Conservation (phyloP, 2,797 vertebrate genomes). For the Pseudocheirus occidentalis region DNA sequence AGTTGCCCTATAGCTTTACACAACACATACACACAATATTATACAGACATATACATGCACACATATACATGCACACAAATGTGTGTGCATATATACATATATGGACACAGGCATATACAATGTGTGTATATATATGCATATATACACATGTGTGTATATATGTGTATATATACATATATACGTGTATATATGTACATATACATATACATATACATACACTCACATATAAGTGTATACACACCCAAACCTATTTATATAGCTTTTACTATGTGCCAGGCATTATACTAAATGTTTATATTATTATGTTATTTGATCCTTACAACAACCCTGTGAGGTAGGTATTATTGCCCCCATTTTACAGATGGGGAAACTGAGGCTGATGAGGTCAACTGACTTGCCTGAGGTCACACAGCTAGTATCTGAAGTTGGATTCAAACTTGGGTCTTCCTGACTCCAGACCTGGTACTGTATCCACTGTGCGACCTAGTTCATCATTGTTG, state of each 20-base stretch:
- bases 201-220: too few relatives aligned
- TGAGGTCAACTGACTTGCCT: background rate
- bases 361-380: background rate
- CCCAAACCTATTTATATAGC: background rate
- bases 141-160: too few relatives aligned
- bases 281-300: background rate
- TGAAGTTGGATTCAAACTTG: background rate
- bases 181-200: accelerated
- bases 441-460: background rate
- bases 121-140: too few relatives aligned
- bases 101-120: too few relatives aligned
- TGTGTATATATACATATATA: accelerated
- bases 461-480: background rate
- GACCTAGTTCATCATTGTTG: background rate
- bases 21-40: too few relatives aligned
- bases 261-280: background rate
- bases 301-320: background rate
- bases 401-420: background rate
- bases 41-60: background rate
- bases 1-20: too few relatives aligned
- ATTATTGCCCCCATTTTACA: background rate
- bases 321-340: background rate
- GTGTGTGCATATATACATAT: too few relatives aligned
- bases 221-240: background rate
- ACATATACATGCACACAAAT: too few relatives aligned